Base-by-base conservation (phyloP, 2,113 vertebrate genomes). In the Butorides virescens region DNA sequence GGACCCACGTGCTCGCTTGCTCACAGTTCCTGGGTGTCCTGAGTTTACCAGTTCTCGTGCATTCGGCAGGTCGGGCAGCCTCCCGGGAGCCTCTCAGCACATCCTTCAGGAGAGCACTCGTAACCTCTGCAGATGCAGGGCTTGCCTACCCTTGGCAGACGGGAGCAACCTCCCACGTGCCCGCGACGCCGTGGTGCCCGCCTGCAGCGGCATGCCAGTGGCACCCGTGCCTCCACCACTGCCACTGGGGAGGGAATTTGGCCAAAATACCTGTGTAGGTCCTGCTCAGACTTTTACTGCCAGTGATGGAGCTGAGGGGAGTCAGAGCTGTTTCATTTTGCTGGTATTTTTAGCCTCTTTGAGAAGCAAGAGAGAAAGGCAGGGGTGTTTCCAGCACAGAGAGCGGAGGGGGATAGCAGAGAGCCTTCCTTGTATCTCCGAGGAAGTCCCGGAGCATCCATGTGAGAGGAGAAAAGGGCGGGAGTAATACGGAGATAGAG, bases 161-260 rank as follows among this genome's bases (percentile, higher is more conserved):
- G 15, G 27, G 23, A 23, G 7, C 47, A 81, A 36, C 11, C 7
- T 65, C 21, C 44, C 22, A 9, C 0, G 3, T 23, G 14, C 11
- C 63, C 52, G n/a, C 0, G 6, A 46, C 0, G 2, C 44, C 0
- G 0, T 13, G 59, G 55, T 67, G 47, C 72, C 53, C 13, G 6
- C 49, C 55, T 27, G 49, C 39, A 37, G 65, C 2, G 4, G 7
- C 58, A 66, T 1, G 1, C 26, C 9, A 16, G 50, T 30, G 37
- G 34, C 39, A 73, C 46, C 27, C 5, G 0, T 47, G 11, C 26
- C 39, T 42, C 52, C 2, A 2, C 17, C 8, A 26, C 76, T 63
- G 71, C 59, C 0, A 5, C 36, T 59, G 66, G 34, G 0, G 11
- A 53, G 49, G 30, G 53, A 86, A 52, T 5, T 8, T 83, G 75